Base-by-base conservation (phyloP, 2,888 invertebrate genomes). In the Portevinia maculata region DNA sequence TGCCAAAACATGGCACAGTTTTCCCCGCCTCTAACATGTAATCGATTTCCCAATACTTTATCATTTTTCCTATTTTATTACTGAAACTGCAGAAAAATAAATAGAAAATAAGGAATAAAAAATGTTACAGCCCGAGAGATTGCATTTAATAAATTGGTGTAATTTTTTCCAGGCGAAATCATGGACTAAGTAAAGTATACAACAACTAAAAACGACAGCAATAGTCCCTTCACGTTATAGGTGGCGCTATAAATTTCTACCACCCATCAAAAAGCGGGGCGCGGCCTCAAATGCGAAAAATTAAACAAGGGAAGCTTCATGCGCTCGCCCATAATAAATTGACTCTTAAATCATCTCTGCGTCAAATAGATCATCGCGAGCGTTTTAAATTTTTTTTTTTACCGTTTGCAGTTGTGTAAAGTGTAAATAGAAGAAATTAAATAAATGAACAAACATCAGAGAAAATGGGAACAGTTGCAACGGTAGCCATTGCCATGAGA, bases 271-370 rank as follows among this genome's bases (percentile, higher is more conserved):
- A 48, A 71, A 83, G 53, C 62, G 62, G 81, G 83, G 67, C 83
- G 78, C 78, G 78, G 78, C 71, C 65, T 78, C 60, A 71, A 71
- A 83, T 73, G 60, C 67, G 67, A 71, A 67, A 75, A 83, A 83
- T 83, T 73, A 83, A 83, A 83, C 78, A 67, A 78, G 65, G 55
- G 55, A 50, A 71, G 41, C 52, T 79, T 59, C 64, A 75, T 75
- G 64, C 62, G 55, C 71, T 67, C 60, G 41, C 55, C 67, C 71
- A 67, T 78, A 78, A 83, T 83, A 83, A 83, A 83, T 83, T 71
- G 83, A 83, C 78, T 69, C 78, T 73, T 78, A 83, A 83, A 83
- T 83, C 83, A 83, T 83, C 71, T 76, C 71, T 64, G 71, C 71
- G 78, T 83, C 83, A 83, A 78, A 83, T 83, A 83, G 78, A 83